Evolutionary conservation across 2,888 invertebrate genomes (phyloP), one percentile per base, ranked within the genome.

Genomic region (Hedychridium roseum): DNA sequence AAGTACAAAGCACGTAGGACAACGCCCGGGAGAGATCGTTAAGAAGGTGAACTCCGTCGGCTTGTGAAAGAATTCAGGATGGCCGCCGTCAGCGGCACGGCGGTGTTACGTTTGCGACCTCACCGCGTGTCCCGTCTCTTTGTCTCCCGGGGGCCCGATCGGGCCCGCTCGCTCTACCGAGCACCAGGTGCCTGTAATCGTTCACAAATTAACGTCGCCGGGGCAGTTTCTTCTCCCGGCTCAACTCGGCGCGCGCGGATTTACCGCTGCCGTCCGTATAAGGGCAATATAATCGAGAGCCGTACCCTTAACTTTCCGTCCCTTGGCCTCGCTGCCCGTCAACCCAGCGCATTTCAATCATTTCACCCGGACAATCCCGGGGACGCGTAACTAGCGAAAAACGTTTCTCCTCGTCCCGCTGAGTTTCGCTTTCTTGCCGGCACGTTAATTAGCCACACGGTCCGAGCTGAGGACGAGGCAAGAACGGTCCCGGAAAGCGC

Each of bases 131-230:
- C 23, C 48, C 53, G 54, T 50, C 60, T 69, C 71, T 70, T 65
- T 69, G 64, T 71, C 63, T 55, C 57, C 49, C 58, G 46, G 34
- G 51, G 39, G 47, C 37, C 32, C 44, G 37, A 40, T 53, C 34
- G 44, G 40, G 28, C 30, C 43, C 28, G 44, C 40, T 50, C 43
- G 43, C 37, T 39, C 27, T 47, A 37, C 23, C 15, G 15, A 51
- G 60, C 60, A 68, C 68, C 76, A 74, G 74, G 74, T 76, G 76
- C 69, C 65, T 67, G 73, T 76, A 76, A 77, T 77, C 74, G 76
- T 73, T 77, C 75, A 70, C 73, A 71, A 76, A 74, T 76, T 74
- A 77, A 77, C 73, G 74, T 75, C 67, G 71, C 63, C 58, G 46
- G 60, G 62, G 66, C 70, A 68, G 70, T 72, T 76, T 76, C 73